Base-by-base conservation (phyloP, 2,113 vertebrate species). In the Glareola pratincola region DNA sequence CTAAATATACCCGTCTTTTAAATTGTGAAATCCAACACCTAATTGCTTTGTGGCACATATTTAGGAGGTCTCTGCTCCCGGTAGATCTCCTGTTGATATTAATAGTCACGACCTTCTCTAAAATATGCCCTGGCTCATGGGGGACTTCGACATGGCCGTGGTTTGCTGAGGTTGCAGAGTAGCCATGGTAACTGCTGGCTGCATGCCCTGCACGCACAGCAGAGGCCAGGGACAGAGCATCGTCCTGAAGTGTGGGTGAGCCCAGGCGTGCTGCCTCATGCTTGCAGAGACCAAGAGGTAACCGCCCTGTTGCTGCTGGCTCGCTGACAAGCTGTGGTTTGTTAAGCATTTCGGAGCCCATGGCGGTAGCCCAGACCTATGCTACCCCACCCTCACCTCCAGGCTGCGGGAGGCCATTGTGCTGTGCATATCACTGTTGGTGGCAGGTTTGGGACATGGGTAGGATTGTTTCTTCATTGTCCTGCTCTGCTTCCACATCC, bases 221-320 rank as follows among this genome's bases (percentile, higher is more conserved):
- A 32, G 34, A 34, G 30, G 16, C 48, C 1, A 2, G 37, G 53
- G 45, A 19, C 14, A 19, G 30, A 54, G 45, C 39, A 32, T n/a
- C 0, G 0, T 51, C 22, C 15, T 0, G 0, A 73, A 48, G n/a
- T 36, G n/a, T 34, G 7, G 36, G n/a, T n/a, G 12, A 89, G 43
- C 47, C 3, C 4, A 76, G 57, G 24, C 2, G 3, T 66, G 37
- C 39, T 77, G 34, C 59, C 30, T 77, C 17, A 6, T 0, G 2
- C 1, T 67, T 36, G 32, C 11, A 37, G 34, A 36, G 54, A 27
- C 9, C 0, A 1, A 71, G 56, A 54, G 26, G 22, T 41, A 77
- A 12, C 37, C 1, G 0, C 41, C 50, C 60, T 74, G 17, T 45
- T 84, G 12, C 67, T 81, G 24, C 21, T 77, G 45, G 27, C 39